Evolutionary conservation across 2,797 vertebrate species (phyloP).

Genomic region (Platyrinchus mystaceus): DNA sequence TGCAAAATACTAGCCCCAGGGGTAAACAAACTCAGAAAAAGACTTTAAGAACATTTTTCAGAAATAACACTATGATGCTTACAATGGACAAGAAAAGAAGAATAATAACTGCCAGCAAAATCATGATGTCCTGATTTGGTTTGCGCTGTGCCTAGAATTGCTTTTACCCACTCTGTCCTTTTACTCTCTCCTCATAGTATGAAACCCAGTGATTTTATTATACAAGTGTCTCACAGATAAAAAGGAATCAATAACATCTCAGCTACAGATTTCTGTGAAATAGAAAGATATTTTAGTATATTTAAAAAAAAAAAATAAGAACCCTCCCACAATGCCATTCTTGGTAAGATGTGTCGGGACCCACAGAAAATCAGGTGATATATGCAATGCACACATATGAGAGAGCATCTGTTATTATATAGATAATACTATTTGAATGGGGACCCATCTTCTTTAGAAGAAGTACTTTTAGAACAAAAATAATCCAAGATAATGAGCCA

Average conservation of each 20-base stretch:
- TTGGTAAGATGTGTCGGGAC: fast-evolving
- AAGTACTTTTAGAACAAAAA: background rate
- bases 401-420: background rate
- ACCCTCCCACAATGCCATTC: background rate
- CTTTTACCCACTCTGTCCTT: constrained; percentile 3
- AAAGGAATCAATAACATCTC: background rate
- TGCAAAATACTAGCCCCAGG: constrained; percentile 46
- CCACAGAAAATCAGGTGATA: background rate
- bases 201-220: constrained; percentile 16
- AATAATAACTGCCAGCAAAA: background rate
- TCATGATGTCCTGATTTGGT: constrained; percentile 21
- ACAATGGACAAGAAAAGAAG: background rate
- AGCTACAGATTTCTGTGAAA: background rate
- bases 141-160: constrained; percentile 10
- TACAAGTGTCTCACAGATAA: background rate
- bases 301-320: background rate
- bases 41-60: constrained; percentile 26
- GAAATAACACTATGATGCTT: background rate
- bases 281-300: background rate
- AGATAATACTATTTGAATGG: background rate
- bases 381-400: background rate
- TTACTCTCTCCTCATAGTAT: background rate
- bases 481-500: background rate
- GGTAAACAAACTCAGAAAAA: constrained; percentile 55
- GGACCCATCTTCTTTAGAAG: background rate